Evolutionary conservation across 92 coral and sea anemone genomes (phyloP), one percentile per base, ranked within the genome.

Genomic region (Muricea muricata): DNA sequence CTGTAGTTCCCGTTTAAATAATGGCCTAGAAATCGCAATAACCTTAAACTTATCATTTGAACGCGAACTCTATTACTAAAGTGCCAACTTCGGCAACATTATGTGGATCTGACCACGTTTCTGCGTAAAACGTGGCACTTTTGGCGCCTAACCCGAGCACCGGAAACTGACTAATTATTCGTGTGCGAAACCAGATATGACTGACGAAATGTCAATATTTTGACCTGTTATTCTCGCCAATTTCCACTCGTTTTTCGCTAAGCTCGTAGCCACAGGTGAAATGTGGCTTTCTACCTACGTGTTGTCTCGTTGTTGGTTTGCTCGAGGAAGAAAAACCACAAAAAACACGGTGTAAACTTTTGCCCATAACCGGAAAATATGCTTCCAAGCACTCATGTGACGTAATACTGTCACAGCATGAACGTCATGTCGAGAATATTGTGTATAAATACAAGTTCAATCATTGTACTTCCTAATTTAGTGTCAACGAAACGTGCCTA

Each of bases 131-230:
- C 83, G 83, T 78, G 83, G 83, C 83, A 37, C 9, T 9, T 58
- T 78, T 33, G 8, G 31, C 82, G 69, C 34, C 2, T 25, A 9
- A 14, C 57, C 14, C 57, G 9, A n/a, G 9, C 48, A 78, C 71
- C 83, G 83, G 83, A 78, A 78, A 8, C 55, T 23, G 57, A 25
- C 5, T 74, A 46, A 74, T 74, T 35, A 70, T 70, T 67, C 73
- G 31, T 37, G 26, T 67, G 41, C 1, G 47, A 24, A 67, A 9
- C 25, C 21, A 32, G n/a, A n/a, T n/a, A n/a, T n/a, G n/a, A n/a
- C 33, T 8, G 17, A 24, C 7, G 18, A 32, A 40, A 70, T 37
- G 8, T 17, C 39, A 25, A 63, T 10, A 28, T 63, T 32, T 28
- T 18, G 30, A 20, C 25, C 17, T n/a, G 18, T 6, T 30, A 2